Percentiles rank a stretch among this genome's conserved stretches.
Conservation (phyloP, 1,140 invertebrate genomes). For the Neuroterus valhalla region DNA sequence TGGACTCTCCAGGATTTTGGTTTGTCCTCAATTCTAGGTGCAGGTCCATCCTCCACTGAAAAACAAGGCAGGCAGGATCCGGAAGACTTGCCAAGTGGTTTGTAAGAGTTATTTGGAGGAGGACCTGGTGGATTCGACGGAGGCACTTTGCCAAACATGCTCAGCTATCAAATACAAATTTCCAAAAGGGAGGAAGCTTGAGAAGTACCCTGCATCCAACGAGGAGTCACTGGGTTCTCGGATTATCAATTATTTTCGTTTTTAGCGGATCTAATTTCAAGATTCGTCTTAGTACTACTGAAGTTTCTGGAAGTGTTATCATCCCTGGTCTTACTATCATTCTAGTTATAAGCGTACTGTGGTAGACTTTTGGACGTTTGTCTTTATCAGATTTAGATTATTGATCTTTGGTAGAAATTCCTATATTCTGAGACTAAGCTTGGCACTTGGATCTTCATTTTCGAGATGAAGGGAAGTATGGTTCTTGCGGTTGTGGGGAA, state of each 20-base stretch:
- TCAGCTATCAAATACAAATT: conserved; percentile 33
- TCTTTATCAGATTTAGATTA: conserved; percentile 1
- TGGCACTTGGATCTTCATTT: conserved; percentile 1
- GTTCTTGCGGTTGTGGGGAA: neutral
- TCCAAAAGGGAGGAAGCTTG: neutral
- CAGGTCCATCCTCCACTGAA: conserved; percentile 51
- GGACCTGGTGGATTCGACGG: conserved; percentile 61
- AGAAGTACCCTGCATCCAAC: too few species aligned
- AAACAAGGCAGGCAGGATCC: conserved; percentile 61
- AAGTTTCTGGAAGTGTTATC: conserved; percentile 9
- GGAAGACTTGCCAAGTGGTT: conserved; percentile 33
- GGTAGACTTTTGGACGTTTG: conserved; percentile 2
- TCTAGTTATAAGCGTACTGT: conserved; percentile 13
- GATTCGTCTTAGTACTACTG: neutral
- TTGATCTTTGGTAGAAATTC: conserved; percentile 2
- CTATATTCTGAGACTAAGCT: neutral
- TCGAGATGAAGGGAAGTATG: neutral
- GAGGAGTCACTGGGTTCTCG: neutral
- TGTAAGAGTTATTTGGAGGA: conserved; percentile 33
- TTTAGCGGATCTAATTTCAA: neutral
- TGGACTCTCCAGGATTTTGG: conserved; percentile 56
- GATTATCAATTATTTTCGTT: conserved; percentile 6
- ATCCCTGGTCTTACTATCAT: conserved; percentile 1
- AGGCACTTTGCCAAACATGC: conserved; percentile 71
- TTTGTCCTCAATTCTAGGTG: conserved; percentile 47